Evolutionary conservation across 2,113 vertebrate species (phyloP).

Genomic region (Cettia cetti): DNA sequence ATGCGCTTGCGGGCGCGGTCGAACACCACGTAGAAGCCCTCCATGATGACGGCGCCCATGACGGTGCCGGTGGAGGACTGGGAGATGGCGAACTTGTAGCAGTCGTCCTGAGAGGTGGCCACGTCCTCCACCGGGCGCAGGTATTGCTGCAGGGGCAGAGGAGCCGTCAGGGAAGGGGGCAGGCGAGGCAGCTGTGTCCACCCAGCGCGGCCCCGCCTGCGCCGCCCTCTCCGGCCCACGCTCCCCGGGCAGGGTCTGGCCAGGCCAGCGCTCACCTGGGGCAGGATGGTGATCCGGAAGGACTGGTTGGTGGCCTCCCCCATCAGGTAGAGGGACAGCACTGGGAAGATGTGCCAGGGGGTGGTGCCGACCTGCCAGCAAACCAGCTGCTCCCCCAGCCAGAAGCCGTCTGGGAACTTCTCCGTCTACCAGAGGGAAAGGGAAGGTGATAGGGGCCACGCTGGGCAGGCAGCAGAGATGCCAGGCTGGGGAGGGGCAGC

Average conservation of each 20-base stretch:
- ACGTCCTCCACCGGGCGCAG: constrained; percentile 93
- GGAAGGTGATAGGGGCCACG: background rate
- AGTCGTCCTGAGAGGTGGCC: constrained; percentile 93
- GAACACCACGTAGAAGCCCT: constrained; percentile 96
- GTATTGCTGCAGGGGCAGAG: constrained; percentile 83
- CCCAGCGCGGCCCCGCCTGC: accelerated
- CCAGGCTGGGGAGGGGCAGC: background rate
- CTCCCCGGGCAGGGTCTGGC: background rate
- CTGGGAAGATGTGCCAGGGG: constrained; percentile 97
- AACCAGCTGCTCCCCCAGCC: constrained; percentile 96
- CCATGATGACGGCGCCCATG: constrained; percentile 98
- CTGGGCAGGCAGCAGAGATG: background rate
- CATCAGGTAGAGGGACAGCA: constrained; percentile 96
- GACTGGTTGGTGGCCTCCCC: constrained; percentile 95
- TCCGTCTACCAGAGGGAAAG: constrained; percentile 79
- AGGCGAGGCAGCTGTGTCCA: background rate
- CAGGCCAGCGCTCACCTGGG: constrained; percentile 78
- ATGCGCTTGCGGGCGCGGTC: constrained; percentile 90
- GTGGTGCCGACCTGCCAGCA: constrained; percentile 97
- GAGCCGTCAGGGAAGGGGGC: accelerated
- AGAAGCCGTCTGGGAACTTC: constrained; percentile 94
- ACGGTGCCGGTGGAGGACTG: constrained; percentile 96
- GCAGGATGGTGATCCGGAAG: constrained; percentile 96
- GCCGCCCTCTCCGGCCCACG: accelerated
- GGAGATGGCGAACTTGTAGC: constrained; percentile 97